Percentiles rank a stretch among this genome's conserved stretches.
These are phyloP conservation scores for Noctua fimbriata DNA, from an alignment of 2,888 invertebrate species.

Conservation along the genomic window DNA sequence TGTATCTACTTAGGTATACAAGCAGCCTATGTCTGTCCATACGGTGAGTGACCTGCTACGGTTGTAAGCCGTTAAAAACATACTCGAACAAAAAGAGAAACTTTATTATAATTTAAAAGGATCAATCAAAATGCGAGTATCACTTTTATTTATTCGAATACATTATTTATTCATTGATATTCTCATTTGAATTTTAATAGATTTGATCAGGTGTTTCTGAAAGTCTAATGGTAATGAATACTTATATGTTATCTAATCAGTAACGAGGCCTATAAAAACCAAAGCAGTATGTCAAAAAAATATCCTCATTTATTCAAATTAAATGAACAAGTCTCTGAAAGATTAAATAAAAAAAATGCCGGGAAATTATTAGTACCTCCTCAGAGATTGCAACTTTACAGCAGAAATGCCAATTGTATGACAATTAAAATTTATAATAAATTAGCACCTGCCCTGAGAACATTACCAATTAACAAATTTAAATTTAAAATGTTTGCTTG, in stretches of 20 bases:
- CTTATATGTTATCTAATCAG: neutral
- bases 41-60: neutral
- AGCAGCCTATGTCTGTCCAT: neutral
- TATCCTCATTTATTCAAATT: too few relatives aligned
- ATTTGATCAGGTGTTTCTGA: neutral
- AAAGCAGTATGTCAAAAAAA: too few relatives aligned
- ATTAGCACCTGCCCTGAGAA: too few relatives aligned
- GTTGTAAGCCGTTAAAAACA: neutral
- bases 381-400: too few relatives aligned
- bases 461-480: too few relatives aligned
- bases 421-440: too few relatives aligned
- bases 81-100: conserved; percentile 13
- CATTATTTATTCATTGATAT: neutral
- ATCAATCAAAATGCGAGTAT: conserved; percentile 3
- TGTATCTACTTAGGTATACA: neutral
- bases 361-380: too few relatives aligned
- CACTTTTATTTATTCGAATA: conserved; percentile 8
- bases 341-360: too few relatives aligned
- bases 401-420: too few relatives aligned
- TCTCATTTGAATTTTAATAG: neutral
- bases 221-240: neutral
- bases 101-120: neutral
- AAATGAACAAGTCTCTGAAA: too few relatives aligned
- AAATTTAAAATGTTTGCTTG: too few relatives aligned
- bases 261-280: too few relatives aligned